Percentiles rank a stretch among this genome's conserved stretches.
Conservation (phyloP, 2,113 vertebrate species). For the Nannospalax galili region DNA sequence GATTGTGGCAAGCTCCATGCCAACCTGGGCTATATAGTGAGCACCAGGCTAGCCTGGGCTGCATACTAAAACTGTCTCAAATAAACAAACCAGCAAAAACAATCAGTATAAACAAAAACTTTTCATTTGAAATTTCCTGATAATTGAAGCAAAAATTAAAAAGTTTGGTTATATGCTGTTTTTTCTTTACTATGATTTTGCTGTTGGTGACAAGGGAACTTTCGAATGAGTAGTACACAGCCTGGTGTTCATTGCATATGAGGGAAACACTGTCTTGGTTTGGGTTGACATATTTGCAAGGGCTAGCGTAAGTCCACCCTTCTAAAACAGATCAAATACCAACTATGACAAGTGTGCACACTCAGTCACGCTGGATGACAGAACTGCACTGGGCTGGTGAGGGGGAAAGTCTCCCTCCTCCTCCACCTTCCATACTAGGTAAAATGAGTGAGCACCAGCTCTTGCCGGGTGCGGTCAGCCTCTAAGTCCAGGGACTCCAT, state of each 20-base stretch:
- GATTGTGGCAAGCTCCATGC: neutral
- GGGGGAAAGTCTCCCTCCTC: neutral
- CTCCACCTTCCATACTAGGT: slow-evolving; percentile 81
- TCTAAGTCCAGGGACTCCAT: slow-evolving; percentile 91
- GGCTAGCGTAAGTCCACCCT: neutral
- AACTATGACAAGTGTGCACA: slow-evolving; percentile 59
- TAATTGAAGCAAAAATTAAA: slow-evolving; percentile 24
- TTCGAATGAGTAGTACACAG: slow-evolving; percentile 2
- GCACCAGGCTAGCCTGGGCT: neutral
- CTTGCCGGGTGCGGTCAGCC: slow-evolving; percentile 90
- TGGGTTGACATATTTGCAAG: slow-evolving; percentile 38
- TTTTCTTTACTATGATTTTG: slow-evolving; percentile 37
- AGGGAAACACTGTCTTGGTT: slow-evolving; percentile 7
- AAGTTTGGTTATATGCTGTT: neutral
- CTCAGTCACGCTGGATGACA: neutral
- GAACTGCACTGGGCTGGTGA: neutral
- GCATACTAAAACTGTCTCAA: neutral
- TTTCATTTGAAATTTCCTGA: slow-evolving; percentile 63
- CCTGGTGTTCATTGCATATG: neutral
- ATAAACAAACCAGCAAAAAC: neutral
- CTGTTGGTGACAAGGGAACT: neutral
- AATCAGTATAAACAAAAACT: neutral
- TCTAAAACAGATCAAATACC: slow-evolving; percentile 50
- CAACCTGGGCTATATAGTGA: neutral
- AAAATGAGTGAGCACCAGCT: slow-evolving; percentile 93